These are phyloP conservation scores for Seriola dumerili DNA, from an alignment of 2,113 vertebrate species.

Conservation along the genomic window DNA sequence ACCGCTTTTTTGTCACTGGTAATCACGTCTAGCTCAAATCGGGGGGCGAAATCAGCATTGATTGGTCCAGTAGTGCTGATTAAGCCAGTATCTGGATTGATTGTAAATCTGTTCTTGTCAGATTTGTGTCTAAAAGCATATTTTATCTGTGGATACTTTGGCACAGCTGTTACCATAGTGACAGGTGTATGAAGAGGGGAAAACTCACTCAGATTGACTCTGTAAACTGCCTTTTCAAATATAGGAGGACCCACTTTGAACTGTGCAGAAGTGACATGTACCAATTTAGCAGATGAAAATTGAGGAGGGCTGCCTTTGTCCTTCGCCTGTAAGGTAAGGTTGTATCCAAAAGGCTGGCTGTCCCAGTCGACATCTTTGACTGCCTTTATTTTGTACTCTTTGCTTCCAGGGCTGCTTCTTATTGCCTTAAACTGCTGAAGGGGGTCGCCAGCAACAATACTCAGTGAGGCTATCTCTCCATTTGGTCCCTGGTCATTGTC, in stretches of 20 bases:
- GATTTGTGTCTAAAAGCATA: conserved; percentile 90
- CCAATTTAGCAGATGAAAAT: conserved; percentile 92
- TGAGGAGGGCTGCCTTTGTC: conserved; percentile 95
- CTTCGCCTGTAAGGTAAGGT: conserved; percentile 96
- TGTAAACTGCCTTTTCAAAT: conserved; percentile 93
- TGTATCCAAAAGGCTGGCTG: conserved; percentile 93
- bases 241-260: conserved; percentile 90
- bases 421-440: conserved; percentile 93
- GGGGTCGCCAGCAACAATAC: conserved; percentile 92
- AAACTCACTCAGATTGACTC: conserved; percentile 94
- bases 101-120: conserved; percentile 86
- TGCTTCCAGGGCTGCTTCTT: conserved; percentile 92
- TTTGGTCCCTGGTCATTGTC: conserved; percentile 92
- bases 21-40: conserved; percentile 91
- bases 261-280: conserved; percentile 90
- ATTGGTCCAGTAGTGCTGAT: conserved; percentile 91
- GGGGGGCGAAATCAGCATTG: conserved; percentile 85
- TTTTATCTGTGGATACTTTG: conserved; percentile 88
- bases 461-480: conserved; percentile 94
- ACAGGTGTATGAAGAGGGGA: conserved; percentile 93
- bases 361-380: conserved; percentile 91
- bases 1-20: conserved; percentile 90
- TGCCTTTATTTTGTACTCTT: conserved; percentile 95
- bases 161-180: conserved; percentile 90
- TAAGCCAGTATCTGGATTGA: conserved; percentile 93